Evolutionary conservation across 2,113 vertebrate species (phyloP), one percentile per base, ranked within the genome.

Genomic region (Oryctolagus cuniculus): DNA sequence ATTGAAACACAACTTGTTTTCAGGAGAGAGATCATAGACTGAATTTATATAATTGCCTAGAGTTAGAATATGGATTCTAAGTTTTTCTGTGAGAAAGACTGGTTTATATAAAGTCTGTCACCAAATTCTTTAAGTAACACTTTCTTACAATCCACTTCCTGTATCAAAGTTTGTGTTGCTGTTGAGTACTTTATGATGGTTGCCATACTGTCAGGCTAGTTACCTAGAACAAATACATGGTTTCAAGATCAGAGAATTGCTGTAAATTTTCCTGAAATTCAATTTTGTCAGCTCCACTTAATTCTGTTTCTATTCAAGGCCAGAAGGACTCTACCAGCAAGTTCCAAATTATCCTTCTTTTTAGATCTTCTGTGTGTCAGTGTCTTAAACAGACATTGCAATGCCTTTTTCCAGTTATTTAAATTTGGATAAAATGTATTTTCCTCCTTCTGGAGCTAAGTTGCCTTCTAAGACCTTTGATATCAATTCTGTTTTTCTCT

Each of bases 401-500:
- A 27, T 81, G 5, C 44, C 38, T 10, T 80, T 70, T 94, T 31
- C 22, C 27, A 87, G 38, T 10, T 49, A 66, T 31, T 93, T 94
- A 67, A 83, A 74, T 31, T 89, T 82, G 36, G 19, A 15, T 75
- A 70, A 36, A 3, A 16, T 44, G 81, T 38, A 16, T 27, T 10
- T 49, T 85, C 34, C 51, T 88, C 16, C 86, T 82, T 91, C 36
- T 61, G 22, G 44, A 27, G 10, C 8, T 61, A 63, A 49, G 17
- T 75, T 91, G 89, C 29, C 13, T 89, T 93, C 29, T 24, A 79
- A 58, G 61, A 83, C 34, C 2, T 94, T 94, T 73, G 82, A 66
- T 55, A 87, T 9, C 5, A 58, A 19, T 82, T 96, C 27, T 79
- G 5, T 58, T n/a, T 80, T 75, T 89, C 55, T 70, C 67, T 77